Evolutionary conservation across 2,888 invertebrate species (phyloP), one percentile per base, ranked within the genome.

Genomic region (Alentia gelatinosa): DNA sequence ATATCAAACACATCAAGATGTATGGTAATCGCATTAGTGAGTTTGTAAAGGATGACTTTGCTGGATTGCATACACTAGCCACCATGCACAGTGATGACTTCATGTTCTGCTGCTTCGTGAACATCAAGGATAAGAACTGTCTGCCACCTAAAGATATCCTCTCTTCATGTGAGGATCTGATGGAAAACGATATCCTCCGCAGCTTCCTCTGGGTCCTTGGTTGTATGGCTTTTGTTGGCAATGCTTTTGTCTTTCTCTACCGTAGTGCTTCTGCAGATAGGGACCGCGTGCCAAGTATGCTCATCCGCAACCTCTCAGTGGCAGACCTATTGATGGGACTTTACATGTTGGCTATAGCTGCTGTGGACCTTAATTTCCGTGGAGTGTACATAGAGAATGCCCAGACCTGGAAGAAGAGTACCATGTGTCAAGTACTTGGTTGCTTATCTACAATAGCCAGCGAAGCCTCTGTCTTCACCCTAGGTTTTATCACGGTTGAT

Each of bases 401-500:
- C 56, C 83, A 84, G 9, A 0, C 91, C 0, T 94, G 94, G 94
- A 91, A 93, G 37, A 84, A 91, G 30, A 93, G 94, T n/a, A 12
- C 33, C 0, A 89, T 88, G n/a, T 94, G 94, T 79, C 91, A 92
- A 42, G 12, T 94, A 40, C 92, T 94, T 1, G 94, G 94, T 23
- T 90, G 92, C 26, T 47, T 94, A 26, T 91, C 93, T 0, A 93
- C 93, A 0, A 7, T 93, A 33, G 97, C 97, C 91, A 97, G 97
- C 91, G 97, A 97, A 94, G 97, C 97, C 3, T 97, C 97, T 0
- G 97, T 97, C 0, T 94, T 97, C 91, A 96, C 97, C 86, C 96
- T 97, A 23, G 96, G 97, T 0, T 93, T 97, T 91, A 97, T 97
- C 90, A 97, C 97, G 0, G 96, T 97, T 96, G 97, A 97, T 94